Evolutionary conservation across 2,113 vertebrate genomes (phyloP).

Genomic region (Oryzias javanicus): DNA sequence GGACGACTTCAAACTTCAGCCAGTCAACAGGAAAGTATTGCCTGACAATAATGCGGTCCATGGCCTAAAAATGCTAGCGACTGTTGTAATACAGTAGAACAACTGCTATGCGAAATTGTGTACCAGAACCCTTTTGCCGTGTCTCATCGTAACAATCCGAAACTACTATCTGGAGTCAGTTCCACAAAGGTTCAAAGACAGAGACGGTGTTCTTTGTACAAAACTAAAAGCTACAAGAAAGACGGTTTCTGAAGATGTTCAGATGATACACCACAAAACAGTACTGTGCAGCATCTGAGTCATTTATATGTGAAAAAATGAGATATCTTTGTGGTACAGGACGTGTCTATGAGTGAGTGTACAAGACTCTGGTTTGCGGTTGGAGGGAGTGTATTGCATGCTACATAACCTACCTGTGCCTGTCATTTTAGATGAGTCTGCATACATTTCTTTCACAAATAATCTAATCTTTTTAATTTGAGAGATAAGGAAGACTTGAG

Average conservation of each 20-base stretch:
- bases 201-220: conserved; percentile 30
- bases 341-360: conserved; percentile 15
- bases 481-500: conserved; percentile 77
- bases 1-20: too few relatives aligned
- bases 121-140: conserved; percentile 29
- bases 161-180: conserved; percentile 36
- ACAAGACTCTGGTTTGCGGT: neutral
- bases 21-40: neutral
- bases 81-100: neutral
- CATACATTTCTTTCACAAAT: conserved; percentile 78
- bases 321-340: conserved; percentile 37
- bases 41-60: neutral
- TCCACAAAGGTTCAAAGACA: conserved; percentile 33
- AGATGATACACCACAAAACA: conserved; percentile 50
- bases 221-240: conserved; percentile 2
- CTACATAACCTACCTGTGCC: conserved; percentile 34
- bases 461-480: conserved; percentile 81
- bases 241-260: conserved; percentile 22
- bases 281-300: conserved; percentile 35
- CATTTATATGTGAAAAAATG: conserved; percentile 33
- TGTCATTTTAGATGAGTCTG: conserved; percentile 59
- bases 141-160: conserved; percentile 44
- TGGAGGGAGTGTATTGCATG: conserved; percentile 20
- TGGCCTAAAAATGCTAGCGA: conserved; percentile 7
- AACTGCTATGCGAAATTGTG: conserved; percentile 15